Percentiles rank a stretch among this genome's conserved stretches.
Conservation (phyloP, 2,113 vertebrate genomes). For the Meles meles region DNA sequence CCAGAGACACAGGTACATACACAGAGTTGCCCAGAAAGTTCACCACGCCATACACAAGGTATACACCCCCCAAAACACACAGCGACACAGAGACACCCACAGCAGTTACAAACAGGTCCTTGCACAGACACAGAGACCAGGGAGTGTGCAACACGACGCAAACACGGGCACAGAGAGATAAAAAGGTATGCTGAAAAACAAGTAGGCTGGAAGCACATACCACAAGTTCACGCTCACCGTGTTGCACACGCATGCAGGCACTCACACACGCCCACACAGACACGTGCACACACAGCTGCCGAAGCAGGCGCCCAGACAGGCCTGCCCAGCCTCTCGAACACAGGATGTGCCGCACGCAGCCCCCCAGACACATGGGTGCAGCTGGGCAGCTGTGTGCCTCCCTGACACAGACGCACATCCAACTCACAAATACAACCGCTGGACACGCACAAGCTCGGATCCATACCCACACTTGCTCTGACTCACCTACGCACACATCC, state of each 20-base stretch:
- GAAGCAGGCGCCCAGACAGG: neutral
- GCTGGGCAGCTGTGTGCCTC: neutral
- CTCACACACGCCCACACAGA: rapidly evolving
- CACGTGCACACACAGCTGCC: rapidly evolving
- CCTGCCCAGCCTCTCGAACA: neutral
- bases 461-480: neutral
- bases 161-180: rapidly evolving
- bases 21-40: neutral
- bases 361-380: rapidly evolving
- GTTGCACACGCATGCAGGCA: neutral
- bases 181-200: neutral
- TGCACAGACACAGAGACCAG: rapidly evolving
- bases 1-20: neutral
- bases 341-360: no score
- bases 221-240: neutral
- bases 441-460: rapidly evolving
- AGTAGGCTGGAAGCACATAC: rapidly evolving
- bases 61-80: neutral
- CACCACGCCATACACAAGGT: neutral
- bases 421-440: neutral
- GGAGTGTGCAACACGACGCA: rapidly evolving
- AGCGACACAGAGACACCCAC: neutral
- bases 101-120: neutral
- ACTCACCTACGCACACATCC: neutral
- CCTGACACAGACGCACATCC: neutral